phyloP scores from a whole-genome alignment of 2,888 invertebrate genomes.

The Agrenia bidenticulata region DNA sequence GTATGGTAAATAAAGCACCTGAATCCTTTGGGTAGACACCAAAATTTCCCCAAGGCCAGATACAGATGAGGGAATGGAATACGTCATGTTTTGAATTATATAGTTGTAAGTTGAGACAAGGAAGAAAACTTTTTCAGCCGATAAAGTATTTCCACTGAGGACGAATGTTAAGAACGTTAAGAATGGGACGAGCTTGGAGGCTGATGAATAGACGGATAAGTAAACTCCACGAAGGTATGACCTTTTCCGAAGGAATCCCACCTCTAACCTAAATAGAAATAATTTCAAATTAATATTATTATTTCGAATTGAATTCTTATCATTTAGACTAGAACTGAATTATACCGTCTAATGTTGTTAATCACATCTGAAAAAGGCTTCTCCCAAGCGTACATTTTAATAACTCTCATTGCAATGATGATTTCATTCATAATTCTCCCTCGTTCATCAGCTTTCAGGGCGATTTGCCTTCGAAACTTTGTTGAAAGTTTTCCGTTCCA shows the following conservation, averaged over 20 bases:
- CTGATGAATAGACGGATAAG: slow-evolving; percentile 67
- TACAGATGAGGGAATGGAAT: slow-evolving; percentile 33
- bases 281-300: neutral
- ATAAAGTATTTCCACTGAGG: slow-evolving; percentile 53
- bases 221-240: slow-evolving; percentile 66
- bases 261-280: slow-evolving; percentile 63
- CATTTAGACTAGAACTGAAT: neutral
- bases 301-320: neutral
- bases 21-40: slow-evolving; percentile 25
- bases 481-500: slow-evolving; percentile 58
- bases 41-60: slow-evolving; percentile 36
- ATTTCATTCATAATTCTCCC: slow-evolving; percentile 63
- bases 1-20: slow-evolving; percentile 11
- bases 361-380: slow-evolving; percentile 61
- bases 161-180: slow-evolving; percentile 47
- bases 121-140: slow-evolving; percentile 66
- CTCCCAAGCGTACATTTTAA: slow-evolving; percentile 69
- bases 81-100: slow-evolving; percentile 27
- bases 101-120: slow-evolving; percentile 27
- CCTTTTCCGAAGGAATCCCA: slow-evolving; percentile 65
- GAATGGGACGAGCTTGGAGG: slow-evolving; percentile 60
- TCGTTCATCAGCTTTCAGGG: slow-evolving; percentile 56
- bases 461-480: slow-evolving; percentile 65
- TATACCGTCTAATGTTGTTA: slow-evolving; percentile 36
- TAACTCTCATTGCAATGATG: slow-evolving; percentile 63